Evolutionary conservation across 2,797 vertebrate species (phyloP).

Genomic region (Falco columbarius): DNA sequence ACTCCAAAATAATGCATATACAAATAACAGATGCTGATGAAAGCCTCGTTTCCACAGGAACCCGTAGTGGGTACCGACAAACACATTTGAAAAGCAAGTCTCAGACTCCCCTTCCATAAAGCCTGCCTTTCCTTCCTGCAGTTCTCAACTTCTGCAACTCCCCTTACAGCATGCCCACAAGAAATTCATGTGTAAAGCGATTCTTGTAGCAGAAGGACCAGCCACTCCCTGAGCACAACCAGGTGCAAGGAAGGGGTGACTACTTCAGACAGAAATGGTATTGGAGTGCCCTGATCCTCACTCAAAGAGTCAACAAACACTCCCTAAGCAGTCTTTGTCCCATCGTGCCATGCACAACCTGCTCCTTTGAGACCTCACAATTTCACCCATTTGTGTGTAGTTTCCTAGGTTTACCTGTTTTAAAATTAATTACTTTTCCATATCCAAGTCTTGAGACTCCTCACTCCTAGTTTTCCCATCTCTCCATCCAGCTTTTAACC

Average conservation of each 20-base stretch:
- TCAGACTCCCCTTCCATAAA: neutral
- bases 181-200: neutral
- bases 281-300: neutral
- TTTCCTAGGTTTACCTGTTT: neutral
- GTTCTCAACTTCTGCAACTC: neutral
- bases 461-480: neutral
- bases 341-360: neutral
- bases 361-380: neutral
- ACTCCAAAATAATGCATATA: neutral
- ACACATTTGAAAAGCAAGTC: neutral
- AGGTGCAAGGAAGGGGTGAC: neutral
- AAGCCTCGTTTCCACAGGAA: neutral
- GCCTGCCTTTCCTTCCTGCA: neutral
- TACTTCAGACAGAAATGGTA: neutral
- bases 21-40: neutral
- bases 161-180: fast-evolving
- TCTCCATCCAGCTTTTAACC: neutral
- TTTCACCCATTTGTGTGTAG: neutral
- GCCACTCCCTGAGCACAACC: neutral
- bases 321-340: fast-evolving
- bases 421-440: neutral
- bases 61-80: neutral
- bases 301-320: neutral
- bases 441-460: neutral
- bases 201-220: neutral